Evolutionary conservation across 2,113 vertebrate genomes (phyloP), one percentile per base, ranked within the genome.

Genomic region (Heliornis fulica): DNA sequence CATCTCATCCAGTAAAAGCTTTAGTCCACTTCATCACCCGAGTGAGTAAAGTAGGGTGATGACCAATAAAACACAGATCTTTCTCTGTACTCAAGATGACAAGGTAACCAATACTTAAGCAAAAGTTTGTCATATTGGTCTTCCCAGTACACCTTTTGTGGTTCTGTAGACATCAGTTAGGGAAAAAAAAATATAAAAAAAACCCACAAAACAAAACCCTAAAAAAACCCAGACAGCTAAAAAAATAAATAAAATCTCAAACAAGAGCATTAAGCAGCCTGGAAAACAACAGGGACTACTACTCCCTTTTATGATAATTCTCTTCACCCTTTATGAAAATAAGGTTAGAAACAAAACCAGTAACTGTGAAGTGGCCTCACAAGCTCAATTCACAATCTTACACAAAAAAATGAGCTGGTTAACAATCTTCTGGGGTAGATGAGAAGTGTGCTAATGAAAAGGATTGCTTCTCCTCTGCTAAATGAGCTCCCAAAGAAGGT

Each of bases 401-500:
- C 9, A 45, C 9, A 53, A 83, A 21, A 45, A 72, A 85, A 53
- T 11, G 18, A 82, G 29, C 32, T 61, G n/a, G n/a, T 38, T n/a
- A 86, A 46, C 38, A 83, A 74, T 65, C 79, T 46, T 95, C 48
- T 31, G 15, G 19, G 36, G 25, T 61, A 88, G 36, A 80, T 48
- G 25, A 79, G 43, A 82, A 61, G 15, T 22, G 59, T 40, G 18
- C 22, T 85, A 72, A 89, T 84, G 89, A 82, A 94, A 87, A 87
- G 23, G 21, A 89, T 10, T 66, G 28, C 31, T 68, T 82, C 41
- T 91, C 31, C 64, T 78, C 31, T 2, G 2, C 50, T 56, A 75
- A 87, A 66, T 8, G 19, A 94, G 26, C 32, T 75, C 51, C 63
- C 38, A 28, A 68, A 93, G 31, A 38, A 63, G 23, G 26, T 0